Evolutionary conservation across 2,888 invertebrate species (phyloP), one percentile per base, ranked within the genome.

Genomic region (Leptopilina drosophilae): DNA sequence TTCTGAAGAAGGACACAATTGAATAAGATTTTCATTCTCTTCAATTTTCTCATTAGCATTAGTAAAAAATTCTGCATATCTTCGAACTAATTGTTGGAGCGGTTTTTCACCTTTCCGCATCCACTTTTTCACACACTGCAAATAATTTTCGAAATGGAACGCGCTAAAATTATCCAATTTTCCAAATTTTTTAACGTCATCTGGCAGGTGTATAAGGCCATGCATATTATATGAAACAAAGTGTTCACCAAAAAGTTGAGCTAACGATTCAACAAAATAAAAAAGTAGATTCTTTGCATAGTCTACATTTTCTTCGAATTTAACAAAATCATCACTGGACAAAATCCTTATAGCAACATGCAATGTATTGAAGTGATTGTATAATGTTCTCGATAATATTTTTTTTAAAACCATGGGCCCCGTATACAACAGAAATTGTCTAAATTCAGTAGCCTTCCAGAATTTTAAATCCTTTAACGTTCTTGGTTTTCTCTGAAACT

Each of bases 111-210:
- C 66, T 65, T 33, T 65, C 5, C 66, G 33, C 40, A 65, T 65
- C 66, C 33, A 40, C 14, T 40, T 40, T 14, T 65, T 65, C 5
- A 65, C 4, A 4, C 26, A 5, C 66, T 33, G 42, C 42, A 65
- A 14, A 15, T 6, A 26, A 65, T 65, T 65, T 65, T 65, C 26
- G 26, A 20, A 65, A 5, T 42, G 4, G 15, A 65, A 65, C 8
- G 66, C 66, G 14, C 40, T 65, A 15, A 65, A 65, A 65, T 65
- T 65, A 42, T 65, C 66, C 14, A 65, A 26, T 26, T 65, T 65
- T 65, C 66, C 66, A 65, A 65, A 65, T 5, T 5, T 65, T 33
- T 12, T 40, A n/a, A 65, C 66, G 26, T 65, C 66, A 14, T 65
- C 40, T 6, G 14, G 26, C 4, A 65, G 42, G 14, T 65, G 66